Percentiles rank a stretch among this genome's conserved stretches.
phyloP scores from a whole-genome alignment of 2,888 invertebrate species.

The Harpagoxenus sublaevis region DNA sequence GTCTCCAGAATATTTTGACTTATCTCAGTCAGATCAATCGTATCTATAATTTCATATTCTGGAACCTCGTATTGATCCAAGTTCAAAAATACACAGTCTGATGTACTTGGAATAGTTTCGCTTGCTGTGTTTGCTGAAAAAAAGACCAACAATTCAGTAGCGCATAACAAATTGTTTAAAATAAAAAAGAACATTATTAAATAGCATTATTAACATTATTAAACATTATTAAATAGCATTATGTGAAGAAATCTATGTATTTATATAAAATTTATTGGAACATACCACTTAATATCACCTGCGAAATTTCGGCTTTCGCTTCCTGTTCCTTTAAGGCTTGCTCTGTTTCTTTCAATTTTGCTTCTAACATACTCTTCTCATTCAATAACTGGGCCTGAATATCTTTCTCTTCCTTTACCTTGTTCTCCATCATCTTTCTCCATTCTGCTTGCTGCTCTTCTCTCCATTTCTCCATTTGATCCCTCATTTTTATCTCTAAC shows the following conservation, averaged over 20 bases:
- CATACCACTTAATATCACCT: slow-evolving; percentile 52
- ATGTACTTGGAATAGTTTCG: slow-evolving; percentile 2
- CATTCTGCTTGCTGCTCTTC: slow-evolving; percentile 85
- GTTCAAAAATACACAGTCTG: slow-evolving; percentile 71
- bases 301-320: slow-evolving; percentile 70
- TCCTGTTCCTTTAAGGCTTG: slow-evolving; percentile 86
- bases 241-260: background rate
- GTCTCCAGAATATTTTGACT: slow-evolving; percentile 26
- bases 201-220: background rate
- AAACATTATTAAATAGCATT: background rate
- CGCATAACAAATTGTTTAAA: background rate
- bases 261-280: slow-evolving; percentile 5
- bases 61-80: slow-evolving; percentile 49
- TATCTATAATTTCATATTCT: slow-evolving; percentile 86
- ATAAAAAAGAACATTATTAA: background rate
- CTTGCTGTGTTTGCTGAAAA: slow-evolving; percentile 34
- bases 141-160: background rate
- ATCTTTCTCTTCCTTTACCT: slow-evolving; percentile 86
- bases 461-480: slow-evolving; percentile 86
- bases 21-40: slow-evolving; percentile 87
- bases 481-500: slow-evolving; percentile 87
- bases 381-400: slow-evolving; percentile 81
- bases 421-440: slow-evolving; percentile 86
- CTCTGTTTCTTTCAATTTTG: slow-evolving; percentile 84
- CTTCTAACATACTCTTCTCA: slow-evolving; percentile 83